Evolutionary conservation across 1,140 invertebrate genomes (phyloP), one percentile per base, ranked within the genome.

Genomic region (Drosophila tsacasi): DNA sequence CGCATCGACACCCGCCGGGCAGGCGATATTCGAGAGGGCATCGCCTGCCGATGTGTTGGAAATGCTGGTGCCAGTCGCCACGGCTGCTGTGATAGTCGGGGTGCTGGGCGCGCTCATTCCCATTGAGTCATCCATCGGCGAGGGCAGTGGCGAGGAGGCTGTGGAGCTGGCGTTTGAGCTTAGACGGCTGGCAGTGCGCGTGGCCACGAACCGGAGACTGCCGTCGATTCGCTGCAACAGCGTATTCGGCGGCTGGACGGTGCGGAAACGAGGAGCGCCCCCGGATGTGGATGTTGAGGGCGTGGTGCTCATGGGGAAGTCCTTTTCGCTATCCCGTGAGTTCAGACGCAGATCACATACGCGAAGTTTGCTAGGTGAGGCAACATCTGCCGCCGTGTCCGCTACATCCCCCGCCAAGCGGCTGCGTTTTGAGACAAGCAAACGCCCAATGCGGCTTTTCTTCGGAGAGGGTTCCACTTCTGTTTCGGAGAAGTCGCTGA

Each of bases 391-490:
- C 27, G 93, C 71, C 7, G 81, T 74, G 85, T 76, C 93, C 1
- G 69, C 35, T 2, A 82, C 86, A 57, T 82, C 86, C 9, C 17
- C 86, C 2, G 85, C 85, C 27, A 90, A 52, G 0, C 85, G 81
- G 37, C 85, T 90, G 17, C 85, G 81, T 46, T 90, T 90, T 8
- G 85, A 82, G 1, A 90, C 76, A 13, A 91, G 91, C 76, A 92
- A 85, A 79, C 83, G 94, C 76, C 82, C 94, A 75, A 94, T 85
- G 72, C 94, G 95, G 17, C 93, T 94, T 80, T 96, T 96, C 89
- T 96, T 96, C 13, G 95, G 95, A 15, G 95, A 95, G 2, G 96
- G 96, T 85, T 96, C 96, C 8, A 95, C 93, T 92, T 96, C 96
- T 39, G 93, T 93, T 93, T 96, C 93, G 12, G 94, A 94, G 19